phyloP scores from a whole-genome alignment of 2,797 vertebrate genomes.

The Sebastolobus altivelis region DNA sequence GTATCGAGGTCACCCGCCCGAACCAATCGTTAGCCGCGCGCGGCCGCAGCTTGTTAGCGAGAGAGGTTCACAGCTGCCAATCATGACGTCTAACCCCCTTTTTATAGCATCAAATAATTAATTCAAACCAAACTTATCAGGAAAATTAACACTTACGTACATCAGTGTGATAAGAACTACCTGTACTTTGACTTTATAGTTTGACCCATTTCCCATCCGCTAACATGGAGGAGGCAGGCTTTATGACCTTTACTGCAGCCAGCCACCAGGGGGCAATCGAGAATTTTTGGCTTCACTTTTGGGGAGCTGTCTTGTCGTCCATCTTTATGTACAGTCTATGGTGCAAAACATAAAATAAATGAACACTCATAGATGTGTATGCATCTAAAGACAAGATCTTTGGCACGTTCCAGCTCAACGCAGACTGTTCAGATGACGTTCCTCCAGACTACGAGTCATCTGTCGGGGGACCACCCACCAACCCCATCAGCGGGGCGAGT shows the following conservation, averaged over 20 bases:
- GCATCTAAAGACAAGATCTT: not conserved
- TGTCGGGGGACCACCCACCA: slow-evolving; percentile 88
- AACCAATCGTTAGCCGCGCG: rapidly evolving
- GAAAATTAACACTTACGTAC: no score
- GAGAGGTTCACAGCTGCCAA: no score
- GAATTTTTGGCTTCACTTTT: no score
- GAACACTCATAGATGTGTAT: not conserved
- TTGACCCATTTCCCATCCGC: no score
- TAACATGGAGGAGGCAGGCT: no score
- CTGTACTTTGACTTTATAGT: rapidly evolving
- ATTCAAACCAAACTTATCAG: rapidly evolving
- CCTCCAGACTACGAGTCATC: slow-evolving; percentile 93
- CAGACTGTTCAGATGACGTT: slow-evolving; percentile 92
- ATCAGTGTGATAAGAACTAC: no score
- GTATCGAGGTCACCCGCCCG: rapidly evolving
- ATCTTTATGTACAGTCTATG: no score
- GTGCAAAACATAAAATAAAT: not conserved
- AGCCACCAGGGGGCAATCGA: no score
- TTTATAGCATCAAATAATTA: no score
- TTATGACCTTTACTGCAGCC: no score
- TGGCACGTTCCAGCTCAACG: slow-evolving; percentile 85
- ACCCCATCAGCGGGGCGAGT: slow-evolving; percentile 92
- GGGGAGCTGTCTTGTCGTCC: no score
- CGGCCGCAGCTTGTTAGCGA: no score
- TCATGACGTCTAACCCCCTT: rapidly evolving